Evolutionary conservation across 2,888 invertebrate species (phyloP).

Genomic region (Ochropacha duplaris): DNA sequence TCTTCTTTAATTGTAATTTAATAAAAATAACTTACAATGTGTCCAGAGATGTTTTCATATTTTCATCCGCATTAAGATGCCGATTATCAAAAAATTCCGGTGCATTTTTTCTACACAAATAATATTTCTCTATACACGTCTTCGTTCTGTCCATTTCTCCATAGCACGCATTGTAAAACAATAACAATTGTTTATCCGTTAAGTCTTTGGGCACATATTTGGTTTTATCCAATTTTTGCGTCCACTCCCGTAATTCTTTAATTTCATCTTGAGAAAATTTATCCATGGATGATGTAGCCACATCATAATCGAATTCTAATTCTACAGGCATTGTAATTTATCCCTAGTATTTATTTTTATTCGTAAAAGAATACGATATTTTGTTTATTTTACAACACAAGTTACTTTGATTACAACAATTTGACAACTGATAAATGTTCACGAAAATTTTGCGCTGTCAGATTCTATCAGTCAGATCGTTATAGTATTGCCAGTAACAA

Average conservation of each 20-base stretch:
- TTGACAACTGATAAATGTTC: constrained; percentile 59
- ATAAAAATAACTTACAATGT: constrained; percentile 75
- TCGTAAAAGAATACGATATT: constrained; percentile 52
- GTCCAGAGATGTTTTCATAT: constrained; percentile 63
- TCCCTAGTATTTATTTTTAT: constrained; percentile 28
- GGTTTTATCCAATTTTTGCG: constrained; percentile 70
- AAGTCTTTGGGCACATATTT: constrained; percentile 79
- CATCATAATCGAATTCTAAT: constrained; percentile 70
- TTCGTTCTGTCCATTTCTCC: constrained; percentile 83
- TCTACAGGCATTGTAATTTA: constrained; percentile 62
- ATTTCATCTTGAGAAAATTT: constrained; percentile 77
- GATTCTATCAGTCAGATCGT: background rate
- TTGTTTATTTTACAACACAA: constrained; percentile 34
- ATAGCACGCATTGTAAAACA: constrained; percentile 86
- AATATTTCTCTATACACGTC: constrained; percentile 85
- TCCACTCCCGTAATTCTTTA: constrained; percentile 70
- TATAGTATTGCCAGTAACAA: constrained; percentile 4
- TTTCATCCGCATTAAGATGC: constrained; percentile 74
- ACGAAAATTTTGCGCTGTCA: background rate
- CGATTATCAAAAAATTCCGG: constrained; percentile 86
- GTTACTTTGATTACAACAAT: constrained; percentile 32
- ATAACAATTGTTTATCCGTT: constrained; percentile 84
- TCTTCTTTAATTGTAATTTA: background rate
- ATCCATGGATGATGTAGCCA: constrained; percentile 69
- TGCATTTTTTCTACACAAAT: constrained; percentile 79